Evolutionary conservation across 2,888 invertebrate genomes (phyloP), one percentile per base, ranked within the genome.

Genomic region (Pelosia muscerda): DNA sequence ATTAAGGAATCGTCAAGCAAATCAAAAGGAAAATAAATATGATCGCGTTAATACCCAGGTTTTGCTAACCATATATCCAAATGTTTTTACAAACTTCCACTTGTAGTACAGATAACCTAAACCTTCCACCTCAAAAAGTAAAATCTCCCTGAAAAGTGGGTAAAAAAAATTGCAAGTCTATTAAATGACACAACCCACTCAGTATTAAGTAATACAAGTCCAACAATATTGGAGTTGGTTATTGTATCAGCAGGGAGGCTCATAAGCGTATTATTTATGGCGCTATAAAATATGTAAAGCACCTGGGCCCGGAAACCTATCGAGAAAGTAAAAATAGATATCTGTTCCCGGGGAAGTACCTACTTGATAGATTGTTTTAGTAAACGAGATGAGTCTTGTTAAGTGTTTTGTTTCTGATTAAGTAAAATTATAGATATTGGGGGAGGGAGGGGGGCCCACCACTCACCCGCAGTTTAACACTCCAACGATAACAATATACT

Each of bases 281-380:
- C 72, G 78, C 86, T 73, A 86, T 89, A 89, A 90, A 91, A 88
- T 88, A 86, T 87, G 86, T 84, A 84, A 87, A 88, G 85, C 90
- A 90, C 90, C 91, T 88, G 88, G 76, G 87, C 83, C 84, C 86
- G 84, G 82, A 84, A 84, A 83, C 74, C 77, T 77, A 76, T 77
- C 71, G 62, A 72, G 74, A 77, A 75, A 69, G 70, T 73, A 72
- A 66, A 71, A 71, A 68, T 72, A 70, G 63, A 23, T 63, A 31
- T 55, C 53, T 62, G 5, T 25, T 26, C 19, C n/a, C 61, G 26
- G 49, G n/a, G 13, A 31, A 58, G 58, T 28, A 49, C 49, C 42
- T 38, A 15, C 49, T 61, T 1, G 22, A 28, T 49, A 61, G 23
- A 49, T 42, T 49, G 60, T 42, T 60, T 60, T 60, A 26, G 25